phyloP scores from a whole-genome alignment of 2,888 invertebrate genomes.

The Melinaea menophilus region DNA sequence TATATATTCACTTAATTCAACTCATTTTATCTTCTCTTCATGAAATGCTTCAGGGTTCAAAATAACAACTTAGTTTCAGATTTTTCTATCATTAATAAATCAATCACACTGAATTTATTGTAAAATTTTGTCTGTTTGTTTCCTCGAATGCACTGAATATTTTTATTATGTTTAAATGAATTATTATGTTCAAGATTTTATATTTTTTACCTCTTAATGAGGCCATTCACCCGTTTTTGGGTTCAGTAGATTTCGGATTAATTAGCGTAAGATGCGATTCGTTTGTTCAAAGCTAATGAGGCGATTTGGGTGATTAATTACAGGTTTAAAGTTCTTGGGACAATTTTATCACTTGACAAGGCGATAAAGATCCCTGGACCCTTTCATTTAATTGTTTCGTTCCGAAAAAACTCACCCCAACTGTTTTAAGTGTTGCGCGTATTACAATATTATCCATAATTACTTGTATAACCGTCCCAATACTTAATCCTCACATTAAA shows the following conservation, averaged over 20 bases:
- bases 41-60: too few relatives aligned
- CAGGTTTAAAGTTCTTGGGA: slow-evolving; percentile 3
- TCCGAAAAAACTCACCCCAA: slow-evolving; percentile 6
- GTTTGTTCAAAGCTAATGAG: slow-evolving; percentile 43
- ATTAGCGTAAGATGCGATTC: slow-evolving; percentile 61
- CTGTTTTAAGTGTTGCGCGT: too few relatives aligned
- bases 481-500: not conserved
- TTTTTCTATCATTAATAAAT: too few relatives aligned
- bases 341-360: slow-evolving; percentile 5
- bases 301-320: slow-evolving; percentile 38
- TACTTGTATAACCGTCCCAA: too few relatives aligned
- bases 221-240: slow-evolving; percentile 53
- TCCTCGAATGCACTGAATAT: too few relatives aligned
- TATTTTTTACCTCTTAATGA: slow-evolving; percentile 43
- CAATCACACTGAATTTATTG: too few relatives aligned
- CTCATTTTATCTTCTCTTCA: too few relatives aligned
- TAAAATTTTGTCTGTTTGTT: too few relatives aligned
- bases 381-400: slow-evolving; percentile 21
- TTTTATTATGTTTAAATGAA: too few relatives aligned
- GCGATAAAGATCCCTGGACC: not conserved
- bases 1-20: too few relatives aligned
- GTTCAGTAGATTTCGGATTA: slow-evolving; percentile 63
- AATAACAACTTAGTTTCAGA: too few relatives aligned
- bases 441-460: too few relatives aligned
- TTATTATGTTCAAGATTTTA: not conserved